Base-by-base conservation (phyloP, 2,888 invertebrate genomes). In the Smittia aterrima region DNA sequence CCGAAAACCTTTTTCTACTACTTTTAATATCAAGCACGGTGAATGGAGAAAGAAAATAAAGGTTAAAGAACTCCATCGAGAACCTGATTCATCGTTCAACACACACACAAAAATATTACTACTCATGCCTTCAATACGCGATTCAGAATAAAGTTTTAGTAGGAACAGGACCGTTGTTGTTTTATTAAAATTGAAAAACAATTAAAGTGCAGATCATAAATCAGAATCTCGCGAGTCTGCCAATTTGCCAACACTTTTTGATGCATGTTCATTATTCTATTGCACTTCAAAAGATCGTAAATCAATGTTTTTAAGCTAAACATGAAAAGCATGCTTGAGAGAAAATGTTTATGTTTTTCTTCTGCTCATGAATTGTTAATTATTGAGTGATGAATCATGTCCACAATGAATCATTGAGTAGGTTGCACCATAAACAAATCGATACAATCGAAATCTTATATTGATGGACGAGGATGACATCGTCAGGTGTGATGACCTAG, bases 21-120 rank as follows among this genome's bases (percentile, higher is more conserved):
- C 47, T 47, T 47, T 47, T 47, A 47, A 47, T 47, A 58, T 22
- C 18, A 58, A 58, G 9, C 58, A 58, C 58, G 58, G 58, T 22
- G 22, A 22, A 47, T 2, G 16, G 11, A 47, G 11, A 47, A n/a
- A 58, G 22, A 47, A 11, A 47, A 58, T n/a, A 47, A 58, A 58
- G 58, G 58, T 58, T 58, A 58, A 58, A 58, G 58, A 58, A 58
- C 58, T 58, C 13, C 7, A n/a, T 18, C 58, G 58, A 58, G 58
- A 58, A 58, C 58, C 22, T 58, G 58, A 47, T 47, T n/a, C 16
- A 32, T 32, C 32, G 32, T 6, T 9, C 32, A 32, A 47, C 58
- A 58, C 18, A 3, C 3, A 58, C 58, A 58, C 58, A 58, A n/a
- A n/a, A n/a, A n/a, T n/a, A n/a, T n/a, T 22, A 22, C 58, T 47